A percentile compares a stretch with the other conserved stretches of the same genome.
These are phyloP conservation scores for Miltochrista miniata DNA, from an alignment of 2,888 invertebrate genomes.

Conservation along the genomic window DNA sequence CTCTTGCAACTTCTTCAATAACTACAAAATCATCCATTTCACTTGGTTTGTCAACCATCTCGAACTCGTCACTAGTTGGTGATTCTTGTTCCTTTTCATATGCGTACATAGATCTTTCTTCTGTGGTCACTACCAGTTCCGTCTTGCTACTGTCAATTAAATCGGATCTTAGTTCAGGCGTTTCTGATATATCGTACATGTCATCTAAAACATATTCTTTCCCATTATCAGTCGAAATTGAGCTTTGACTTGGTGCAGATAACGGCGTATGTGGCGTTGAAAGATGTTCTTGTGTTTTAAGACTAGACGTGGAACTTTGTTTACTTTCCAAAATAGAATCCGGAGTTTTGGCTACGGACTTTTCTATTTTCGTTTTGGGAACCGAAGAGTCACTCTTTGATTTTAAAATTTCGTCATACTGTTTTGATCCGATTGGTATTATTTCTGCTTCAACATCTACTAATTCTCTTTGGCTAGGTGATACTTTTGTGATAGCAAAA, in stretches of 20 bases:
- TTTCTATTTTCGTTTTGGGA: constrained; percentile 76
- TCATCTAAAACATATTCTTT: constrained; percentile 85
- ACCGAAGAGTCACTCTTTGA: constrained; percentile 79
- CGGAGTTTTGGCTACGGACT: constrained; percentile 66
- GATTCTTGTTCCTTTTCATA: constrained; percentile 87
- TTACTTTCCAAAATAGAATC: constrained; percentile 77
- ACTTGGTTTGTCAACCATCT: constrained; percentile 93
- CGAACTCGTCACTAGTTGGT: constrained; percentile 93
- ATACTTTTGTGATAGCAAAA: constrained; percentile 71
- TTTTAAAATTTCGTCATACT: constrained; percentile 78
- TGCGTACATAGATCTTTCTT: constrained; percentile 82
- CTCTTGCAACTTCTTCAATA: constrained; percentile 94
- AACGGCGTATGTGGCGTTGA: constrained; percentile 85
- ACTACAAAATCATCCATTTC: constrained; percentile 94
- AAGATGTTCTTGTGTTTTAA: constrained; percentile 79
- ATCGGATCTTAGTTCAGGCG: constrained; percentile 83
- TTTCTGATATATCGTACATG: constrained; percentile 83
- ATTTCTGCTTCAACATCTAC: constrained; percentile 77
- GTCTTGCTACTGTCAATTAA: constrained; percentile 76
- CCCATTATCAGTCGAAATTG: constrained; percentile 86
- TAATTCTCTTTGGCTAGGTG: constrained; percentile 77
- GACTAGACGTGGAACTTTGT: constrained; percentile 83
- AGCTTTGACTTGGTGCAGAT: constrained; percentile 86
- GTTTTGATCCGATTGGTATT: constrained; percentile 68
- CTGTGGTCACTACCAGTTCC: constrained; percentile 84